Evolutionary conservation across 2,888 invertebrate species (phyloP), one percentile per base, ranked within the genome.

Genomic region (Mechanitis messenoides): DNA sequence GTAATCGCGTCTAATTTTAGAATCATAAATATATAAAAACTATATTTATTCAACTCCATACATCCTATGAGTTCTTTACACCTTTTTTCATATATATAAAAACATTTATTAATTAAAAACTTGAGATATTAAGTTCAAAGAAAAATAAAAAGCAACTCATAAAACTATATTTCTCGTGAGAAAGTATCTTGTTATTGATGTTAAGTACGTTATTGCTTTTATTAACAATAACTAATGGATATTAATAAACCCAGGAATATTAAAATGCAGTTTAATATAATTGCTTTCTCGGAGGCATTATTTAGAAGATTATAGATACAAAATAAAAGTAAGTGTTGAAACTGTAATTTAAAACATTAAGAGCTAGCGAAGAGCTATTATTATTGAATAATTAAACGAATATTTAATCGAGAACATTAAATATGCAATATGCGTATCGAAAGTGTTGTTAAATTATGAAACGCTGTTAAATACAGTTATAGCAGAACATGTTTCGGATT

Each of bases 401-500:
- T 58, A 47, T 53, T 53, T 53, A 46, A 58, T 53, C 58, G 56
- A 55, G 50, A 45, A 9, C 56, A 45, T 64, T 56, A 55, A 12
- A 56, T 60, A 60, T 56, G 60, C 45, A 42, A 42, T 42, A 45
- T 45, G 53, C 56, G 60, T 56, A 53, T 58, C 45, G 28, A 45
- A 45, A 35, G 33, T 42, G 50, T 53, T 20, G 28, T 47, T 47
- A 35, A 50, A 50, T 50, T 50, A 31, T 50, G 11, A 50, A 50
- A 50, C 50, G 50, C 11, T 6, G 3, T 31, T 31, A 9, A 50
- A 50, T n/a, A 50, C 31, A 50, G 28, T 50, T 50, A 50, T 28
- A 11, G 28, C 28, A 6, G n/a, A 50, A 50, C 31, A 50, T 11
- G 6, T 31, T 47, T 73, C 64, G 47, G 63, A 68, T 69, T 74